phyloP scores from a whole-genome alignment of 2,113 vertebrate species.

The Pseudorhombus dupliciocellatus region DNA sequence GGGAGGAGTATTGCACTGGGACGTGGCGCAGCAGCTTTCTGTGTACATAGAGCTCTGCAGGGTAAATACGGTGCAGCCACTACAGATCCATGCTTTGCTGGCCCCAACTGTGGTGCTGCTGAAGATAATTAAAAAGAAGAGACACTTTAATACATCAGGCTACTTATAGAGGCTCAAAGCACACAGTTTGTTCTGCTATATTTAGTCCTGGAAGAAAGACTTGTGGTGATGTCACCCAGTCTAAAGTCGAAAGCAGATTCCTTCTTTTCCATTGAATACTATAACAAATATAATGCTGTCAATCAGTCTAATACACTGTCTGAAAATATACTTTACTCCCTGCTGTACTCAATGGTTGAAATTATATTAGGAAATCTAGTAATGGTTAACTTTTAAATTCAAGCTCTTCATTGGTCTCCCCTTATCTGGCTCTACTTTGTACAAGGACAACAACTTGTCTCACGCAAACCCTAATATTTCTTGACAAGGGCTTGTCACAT shows the following conservation, averaged over 20 bases:
- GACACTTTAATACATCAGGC: neutral
- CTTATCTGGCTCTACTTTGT: too few relatives aligned
- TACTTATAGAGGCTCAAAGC: neutral
- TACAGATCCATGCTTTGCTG: constrained; percentile 20
- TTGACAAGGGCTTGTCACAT: too few relatives aligned
- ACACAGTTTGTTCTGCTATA: neutral
- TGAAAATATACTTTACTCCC: too few relatives aligned
- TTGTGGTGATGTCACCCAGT: constrained; percentile 6
- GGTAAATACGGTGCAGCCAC: constrained; percentile 50
- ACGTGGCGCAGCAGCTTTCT: constrained; percentile 29
- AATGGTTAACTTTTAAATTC: too few relatives aligned
- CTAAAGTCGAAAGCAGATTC: neutral
- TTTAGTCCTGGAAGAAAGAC: constrained; percentile 17
- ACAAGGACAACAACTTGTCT: too few relatives aligned
- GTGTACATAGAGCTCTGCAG: constrained; percentile 53
- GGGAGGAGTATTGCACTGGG: constrained; percentile 32
- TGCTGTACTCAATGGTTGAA: too few relatives aligned
- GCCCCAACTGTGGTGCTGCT: constrained; percentile 5
- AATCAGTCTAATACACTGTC: too few relatives aligned
- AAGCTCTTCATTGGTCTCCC: too few relatives aligned
- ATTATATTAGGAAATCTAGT: too few relatives aligned
- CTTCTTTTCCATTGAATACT: neutral
- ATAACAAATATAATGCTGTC: too few relatives aligned
- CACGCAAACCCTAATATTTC: too few relatives aligned
- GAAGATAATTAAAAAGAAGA: constrained; percentile 26